phyloP scores from a whole-genome alignment of 2,888 invertebrate species.

The Endomychus coccineus region DNA sequence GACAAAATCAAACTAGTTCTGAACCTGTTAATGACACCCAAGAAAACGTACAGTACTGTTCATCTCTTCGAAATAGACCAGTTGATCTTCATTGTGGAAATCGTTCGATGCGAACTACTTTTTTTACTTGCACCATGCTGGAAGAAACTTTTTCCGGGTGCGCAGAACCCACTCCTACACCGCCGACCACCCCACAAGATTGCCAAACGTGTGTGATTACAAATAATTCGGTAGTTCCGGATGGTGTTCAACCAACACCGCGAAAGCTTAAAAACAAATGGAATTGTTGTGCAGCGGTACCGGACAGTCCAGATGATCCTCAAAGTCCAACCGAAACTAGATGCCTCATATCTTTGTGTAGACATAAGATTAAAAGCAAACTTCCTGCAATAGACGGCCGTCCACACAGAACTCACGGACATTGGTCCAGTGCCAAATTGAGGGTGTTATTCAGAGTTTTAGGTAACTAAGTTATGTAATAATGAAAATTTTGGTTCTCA shows the following conservation, averaged over 20 bases:
- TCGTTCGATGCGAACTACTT: constrained; percentile 30
- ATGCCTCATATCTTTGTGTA: constrained; percentile 40
- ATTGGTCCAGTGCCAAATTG: constrained; percentile 43
- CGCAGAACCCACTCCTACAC: constrained; percentile 45
- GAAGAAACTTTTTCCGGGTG: constrained; percentile 42
- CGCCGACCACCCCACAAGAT: constrained; percentile 41
- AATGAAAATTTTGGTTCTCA: not conserved
- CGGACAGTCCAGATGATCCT: constrained; percentile 53
- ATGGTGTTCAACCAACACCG: constrained; percentile 19
- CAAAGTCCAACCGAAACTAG: constrained; percentile 43
- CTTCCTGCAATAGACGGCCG: constrained; percentile 32
- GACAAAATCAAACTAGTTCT: constrained; percentile 38
- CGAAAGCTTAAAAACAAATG: constrained; percentile 46
- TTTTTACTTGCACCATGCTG: constrained; percentile 46
- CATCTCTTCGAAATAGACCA: constrained; percentile 19
- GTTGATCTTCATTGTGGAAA: constrained; percentile 19
- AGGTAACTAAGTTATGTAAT: constrained; percentile 27
- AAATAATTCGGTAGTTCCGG: constrained; percentile 33
- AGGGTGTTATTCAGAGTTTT: constrained; percentile 41
- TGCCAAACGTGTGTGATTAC: constrained; percentile 31
- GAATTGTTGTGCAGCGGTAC: constrained; percentile 53
- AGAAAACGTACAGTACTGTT: constrained; percentile 12
- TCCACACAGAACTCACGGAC: constrained; percentile 35
- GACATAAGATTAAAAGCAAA: constrained; percentile 34
- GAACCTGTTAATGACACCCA: constrained; percentile 7